Evolutionary conservation across 2,113 vertebrate species (phyloP), one percentile per base, ranked within the genome.

Genomic region (Sapajus apella): DNA sequence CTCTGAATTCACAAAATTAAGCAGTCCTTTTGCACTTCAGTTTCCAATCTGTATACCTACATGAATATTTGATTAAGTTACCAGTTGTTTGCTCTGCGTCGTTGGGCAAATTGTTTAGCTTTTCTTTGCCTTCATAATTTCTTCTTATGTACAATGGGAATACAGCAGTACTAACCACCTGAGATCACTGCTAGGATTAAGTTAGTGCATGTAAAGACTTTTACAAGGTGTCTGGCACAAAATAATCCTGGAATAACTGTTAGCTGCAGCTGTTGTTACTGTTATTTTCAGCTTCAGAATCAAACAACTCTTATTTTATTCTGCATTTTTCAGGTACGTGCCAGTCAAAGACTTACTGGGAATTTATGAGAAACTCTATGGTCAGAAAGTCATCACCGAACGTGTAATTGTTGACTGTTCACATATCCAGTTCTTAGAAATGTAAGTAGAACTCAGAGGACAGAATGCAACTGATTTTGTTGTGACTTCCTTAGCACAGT

Each of bases 291-390:
- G 1, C 27, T 76, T 79, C 43, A 77, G 47, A 86, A 72, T 55
- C 23, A 13, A 68, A 32, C 16, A 30, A 18, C 17, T 40, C 45
- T 68, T 72, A 21, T 43, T 80, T 83, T 23, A 47, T 82, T 88
- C 56, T 64, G 45, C 79, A 82, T 55, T 0, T 97, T 97, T 95
- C 83, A 99, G 99, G 99, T 99, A 99, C 43, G 98, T 99, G 37
- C 99, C 99, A 16, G 97, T 98, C n/a, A 98, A 98, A 97, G 99
- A 99, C 76, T 97, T 99, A 30, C 76, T 98, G 96, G 98, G 97
- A 77, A 99, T 99, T 92, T 99, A 99, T 70, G 90, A 98, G 79
- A 97, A 98, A 37, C 98, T 98, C 77, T 99, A 99, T 72, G 98
- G 98, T 64, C 95, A 35, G 61, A 84, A 97, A 43, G 52, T 98